Evolutionary conservation across 2,113 vertebrate species (phyloP), one percentile per base, ranked within the genome.

Genomic region (Phyllopteryx taeniolatus): DNA sequence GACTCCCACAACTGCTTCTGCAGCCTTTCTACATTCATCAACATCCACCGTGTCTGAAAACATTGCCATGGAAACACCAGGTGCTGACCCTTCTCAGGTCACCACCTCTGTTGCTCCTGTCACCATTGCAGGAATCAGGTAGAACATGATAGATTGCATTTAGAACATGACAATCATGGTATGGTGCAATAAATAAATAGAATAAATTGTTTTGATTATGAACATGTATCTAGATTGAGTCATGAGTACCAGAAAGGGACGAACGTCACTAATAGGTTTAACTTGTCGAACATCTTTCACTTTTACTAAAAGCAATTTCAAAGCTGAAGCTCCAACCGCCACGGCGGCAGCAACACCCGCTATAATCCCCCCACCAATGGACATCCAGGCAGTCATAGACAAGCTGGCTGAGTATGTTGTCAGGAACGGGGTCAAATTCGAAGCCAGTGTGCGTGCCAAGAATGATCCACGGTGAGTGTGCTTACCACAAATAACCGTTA

Each of bases 351-450:
- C 79, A 31, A 5, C 83, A 53, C 27, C 78, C 61, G 94, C 95
- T 81, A 96, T 99, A 90, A 98, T 99, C 65, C 98, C 98, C 60
- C 97, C 97, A 0, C 96, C 98, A 2, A 96, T 97, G 0, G 98
- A 99, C 89, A 94, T 96, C 77, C 97, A 99, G 47, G 96, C 97
- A 5, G 98, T 99, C 85, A 99, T 99, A 62, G 98, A 99, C 93
- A 99, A 99, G 81, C 89, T 99, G 71, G 98, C 98, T 0, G 95
- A 97, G 62, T 99, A 99, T 0, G 98, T 98, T 51, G 96, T 95
- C 17, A 92, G 97, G 71, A 99, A 99, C 2, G 98, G 98, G 20
- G 81, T 96, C 39, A 98, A 97, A 87, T 99, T 99, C 73, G 97
- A 99, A 92, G 93, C 94, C 68, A 97, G 98, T 2, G 98, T 99